These are phyloP conservation scores for Dioctria rufipes DNA, from an alignment of 2,888 invertebrate species.

Conservation along the genomic window DNA sequence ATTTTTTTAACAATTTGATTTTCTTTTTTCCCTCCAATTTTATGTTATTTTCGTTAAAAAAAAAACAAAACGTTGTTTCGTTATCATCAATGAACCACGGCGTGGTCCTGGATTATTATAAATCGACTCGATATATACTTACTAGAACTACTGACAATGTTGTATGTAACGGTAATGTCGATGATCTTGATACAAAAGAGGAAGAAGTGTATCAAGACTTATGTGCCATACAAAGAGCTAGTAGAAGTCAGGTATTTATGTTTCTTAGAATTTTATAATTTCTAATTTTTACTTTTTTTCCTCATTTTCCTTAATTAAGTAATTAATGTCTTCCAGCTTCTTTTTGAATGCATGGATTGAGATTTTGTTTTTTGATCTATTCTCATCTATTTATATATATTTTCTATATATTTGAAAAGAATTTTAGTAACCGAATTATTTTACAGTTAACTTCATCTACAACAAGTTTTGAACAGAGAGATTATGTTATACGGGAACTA, in stretches of 20 bases:
- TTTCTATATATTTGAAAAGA: conserved; percentile 1
- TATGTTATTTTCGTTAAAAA: conserved; percentile 51
- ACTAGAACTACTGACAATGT: conserved; percentile 74
- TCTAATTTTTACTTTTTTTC: conserved; percentile 35
- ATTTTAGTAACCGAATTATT: conserved; percentile 61
- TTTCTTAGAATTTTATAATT: conserved; percentile 43
- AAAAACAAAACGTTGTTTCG: neutral
- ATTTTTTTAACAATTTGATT: conserved; percentile 58
- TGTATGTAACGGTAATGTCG: conserved; percentile 70
- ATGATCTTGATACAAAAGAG: conserved; percentile 76
- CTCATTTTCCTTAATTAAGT: neutral
- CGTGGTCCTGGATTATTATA: neutral
- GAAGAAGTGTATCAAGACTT: conserved; percentile 97
- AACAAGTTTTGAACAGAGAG: conserved; percentile 86
- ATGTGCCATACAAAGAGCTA: conserved; percentile 80
- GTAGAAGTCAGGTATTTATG: conserved; percentile 72
- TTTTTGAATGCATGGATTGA: conserved; percentile 15
- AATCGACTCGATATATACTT: conserved; percentile 54
- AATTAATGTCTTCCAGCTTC: neutral
- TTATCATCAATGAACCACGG: neutral
- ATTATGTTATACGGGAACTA: conserved; percentile 93
- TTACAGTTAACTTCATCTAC: conserved; percentile 72
- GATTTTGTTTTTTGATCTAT: conserved; percentile 6
- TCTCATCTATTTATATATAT: conserved; percentile 11
- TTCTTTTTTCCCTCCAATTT: conserved; percentile 58